These are phyloP conservation scores for Drosophila atripex DNA, from an alignment of 2,888 invertebrate genomes.

Conservation along the genomic window DNA sequence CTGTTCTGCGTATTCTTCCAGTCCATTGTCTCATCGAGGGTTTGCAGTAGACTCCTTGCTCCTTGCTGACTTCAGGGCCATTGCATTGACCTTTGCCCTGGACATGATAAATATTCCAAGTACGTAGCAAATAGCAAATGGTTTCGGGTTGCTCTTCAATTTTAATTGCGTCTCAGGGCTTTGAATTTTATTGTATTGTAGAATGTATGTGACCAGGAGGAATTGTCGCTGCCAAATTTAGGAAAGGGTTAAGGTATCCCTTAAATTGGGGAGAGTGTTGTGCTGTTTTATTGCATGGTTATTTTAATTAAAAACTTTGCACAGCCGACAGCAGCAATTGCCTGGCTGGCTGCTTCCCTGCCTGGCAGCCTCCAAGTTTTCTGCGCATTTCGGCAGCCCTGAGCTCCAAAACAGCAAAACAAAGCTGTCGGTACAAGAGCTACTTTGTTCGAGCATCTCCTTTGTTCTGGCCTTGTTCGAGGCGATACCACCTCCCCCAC, in stretches of 20 bases:
- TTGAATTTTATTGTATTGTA: constrained; percentile 17
- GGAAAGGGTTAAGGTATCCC: constrained; percentile 1
- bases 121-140: constrained; percentile 31
- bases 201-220: constrained; percentile 34
- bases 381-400: constrained; percentile 39
- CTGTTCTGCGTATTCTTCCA: background rate
- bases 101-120: constrained; percentile 48
- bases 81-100: constrained; percentile 46
- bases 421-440: constrained; percentile 68
- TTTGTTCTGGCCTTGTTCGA: constrained; percentile 7
- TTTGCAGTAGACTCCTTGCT: constrained; percentile 27
- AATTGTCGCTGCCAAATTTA: constrained; percentile 61
- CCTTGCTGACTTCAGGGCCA: constrained; percentile 56
- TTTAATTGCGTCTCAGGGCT: constrained; percentile 63
- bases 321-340: constrained; percentile 67
- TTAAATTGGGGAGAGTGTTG: constrained; percentile 18
- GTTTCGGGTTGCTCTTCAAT: constrained; percentile 56
- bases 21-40: constrained; percentile 40
- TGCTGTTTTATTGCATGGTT: constrained; percentile 73
- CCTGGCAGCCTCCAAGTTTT: constrained; percentile 32
- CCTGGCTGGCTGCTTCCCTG: constrained; percentile 17
- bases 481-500: background rate
- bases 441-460: constrained; percentile 61
- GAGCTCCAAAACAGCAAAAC: constrained; percentile 47
- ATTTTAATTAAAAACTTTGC: constrained; percentile 79